Evolutionary conservation across 1,140 invertebrate genomes (phyloP).

Genomic region (Leptinotarsa undecemlineata): DNA sequence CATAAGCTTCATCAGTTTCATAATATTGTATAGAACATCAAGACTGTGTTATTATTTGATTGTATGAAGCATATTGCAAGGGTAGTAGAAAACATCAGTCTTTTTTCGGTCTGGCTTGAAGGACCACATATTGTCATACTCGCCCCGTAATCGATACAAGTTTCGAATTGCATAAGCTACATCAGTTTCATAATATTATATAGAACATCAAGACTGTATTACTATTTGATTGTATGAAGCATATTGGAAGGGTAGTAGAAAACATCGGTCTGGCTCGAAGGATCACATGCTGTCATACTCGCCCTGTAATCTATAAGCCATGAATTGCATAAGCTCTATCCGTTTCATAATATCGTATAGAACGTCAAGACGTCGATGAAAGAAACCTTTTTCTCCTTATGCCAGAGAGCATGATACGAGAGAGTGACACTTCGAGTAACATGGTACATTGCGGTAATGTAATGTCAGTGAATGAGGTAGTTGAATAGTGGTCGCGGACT

Average conservation of each 20-base stretch:
- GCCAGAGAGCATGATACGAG: neutral
- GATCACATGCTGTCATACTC: neutral
- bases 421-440: neutral
- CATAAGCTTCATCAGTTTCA: no score
- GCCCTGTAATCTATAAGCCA: neutral
- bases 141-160: neutral
- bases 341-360: neutral
- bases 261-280: neutral
- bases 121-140: neutral
- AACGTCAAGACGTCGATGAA: neutral
- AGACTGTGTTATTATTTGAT: no score
- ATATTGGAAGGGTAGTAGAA: no score
- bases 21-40: no score
- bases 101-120: neutral
- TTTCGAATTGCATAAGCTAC: neutral
- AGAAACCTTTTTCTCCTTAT: no score
- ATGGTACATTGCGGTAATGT: conserved; percentile 8
- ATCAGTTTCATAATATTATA: neutral
- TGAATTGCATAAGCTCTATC: neutral
- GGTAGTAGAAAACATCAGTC: no score
- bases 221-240: no score
- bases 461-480: conserved; percentile 7
- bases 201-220: neutral
- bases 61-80: no score
- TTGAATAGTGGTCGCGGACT: neutral